phyloP scores from a whole-genome alignment of 2,888 invertebrate genomes.

The Xylota sylvarum region DNA sequence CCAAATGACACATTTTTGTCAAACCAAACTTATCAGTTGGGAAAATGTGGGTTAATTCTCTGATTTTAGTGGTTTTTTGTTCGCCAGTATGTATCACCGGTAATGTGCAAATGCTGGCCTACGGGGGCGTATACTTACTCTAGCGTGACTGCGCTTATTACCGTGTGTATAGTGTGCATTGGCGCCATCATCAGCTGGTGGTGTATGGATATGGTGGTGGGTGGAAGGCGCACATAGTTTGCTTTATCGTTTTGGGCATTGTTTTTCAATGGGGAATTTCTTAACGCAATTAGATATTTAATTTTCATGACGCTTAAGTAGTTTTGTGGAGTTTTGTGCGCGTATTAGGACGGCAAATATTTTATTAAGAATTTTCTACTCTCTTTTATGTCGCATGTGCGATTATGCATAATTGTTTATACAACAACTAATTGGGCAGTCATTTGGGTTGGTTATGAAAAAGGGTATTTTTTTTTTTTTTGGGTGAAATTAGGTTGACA shows the following conservation, averaged over 20 bases:
- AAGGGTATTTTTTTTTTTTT: not conserved
- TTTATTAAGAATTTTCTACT: constrained; percentile 19
- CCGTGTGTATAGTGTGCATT: constrained; percentile 64
- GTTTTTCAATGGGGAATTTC: constrained; percentile 59
- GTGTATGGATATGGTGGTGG: constrained; percentile 38
- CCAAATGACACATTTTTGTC: constrained; percentile 73
- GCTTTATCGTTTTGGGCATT: constrained; percentile 17
- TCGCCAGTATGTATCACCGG: constrained; percentile 1
- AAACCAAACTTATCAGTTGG: constrained; percentile 71
- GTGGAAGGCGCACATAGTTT: not conserved
- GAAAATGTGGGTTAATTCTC: constrained; percentile 74
- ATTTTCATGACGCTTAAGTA: constrained; percentile 66
- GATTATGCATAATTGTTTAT: constrained; percentile 29
- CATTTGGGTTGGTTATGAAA: not conserved
- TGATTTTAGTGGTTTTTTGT: constrained; percentile 16
- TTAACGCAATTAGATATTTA: constrained; percentile 57
- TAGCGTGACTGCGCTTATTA: constrained; percentile 74
- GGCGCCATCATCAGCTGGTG: constrained; percentile 63
- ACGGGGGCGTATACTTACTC: constrained; percentile 72
- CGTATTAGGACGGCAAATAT: constrained; percentile 29
- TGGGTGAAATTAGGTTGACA: not conserved
- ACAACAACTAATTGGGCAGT: constrained; percentile 8
- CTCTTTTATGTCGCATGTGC: not conserved
- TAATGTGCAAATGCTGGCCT: constrained; percentile 58
- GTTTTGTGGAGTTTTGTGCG: constrained; percentile 57